Percentiles rank a stretch among this genome's conserved stretches.
Evolutionary conservation across 2,797 vertebrate species (phyloP).

Genomic region (Lagodon rhomboides): DNA sequence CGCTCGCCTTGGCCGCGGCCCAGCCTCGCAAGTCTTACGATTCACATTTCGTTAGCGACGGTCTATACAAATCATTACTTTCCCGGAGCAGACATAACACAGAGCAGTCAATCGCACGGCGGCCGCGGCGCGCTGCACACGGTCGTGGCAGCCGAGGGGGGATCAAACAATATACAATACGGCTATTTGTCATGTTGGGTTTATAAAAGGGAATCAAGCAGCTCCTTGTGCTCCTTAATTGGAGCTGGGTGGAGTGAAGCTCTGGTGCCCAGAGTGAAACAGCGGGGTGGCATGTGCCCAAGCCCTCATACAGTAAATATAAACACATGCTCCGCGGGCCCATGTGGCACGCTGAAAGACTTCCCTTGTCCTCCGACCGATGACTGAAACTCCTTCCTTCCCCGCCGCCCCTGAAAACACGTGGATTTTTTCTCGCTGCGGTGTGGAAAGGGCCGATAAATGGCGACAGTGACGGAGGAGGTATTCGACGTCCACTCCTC

Average conservation of each 20-base stretch:
- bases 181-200: conserved; percentile 75
- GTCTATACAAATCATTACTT: conserved; percentile 70
- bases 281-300: conserved; percentile 73
- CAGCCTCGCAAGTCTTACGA: conserved; percentile 49
- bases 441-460: conserved; percentile 49
- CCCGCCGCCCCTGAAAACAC: conserved; percentile 48
- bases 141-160: conserved; percentile 42
- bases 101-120: conserved; percentile 60
- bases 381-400: conserved; percentile 64
- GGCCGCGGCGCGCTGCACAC: conserved; percentile 42
- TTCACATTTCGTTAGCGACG: conserved; percentile 69
- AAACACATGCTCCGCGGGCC: conserved; percentile 79
- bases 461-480: conserved; percentile 42
- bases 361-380: conserved; percentile 76
- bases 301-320: conserved; percentile 83
- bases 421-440: conserved; percentile 42
- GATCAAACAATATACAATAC: conserved; percentile 71
- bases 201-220: conserved; percentile 80
- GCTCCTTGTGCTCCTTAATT: conserved; percentile 84
- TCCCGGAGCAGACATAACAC: conserved; percentile 75
- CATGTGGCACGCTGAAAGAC: conserved; percentile 71
- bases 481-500: conserved; percentile 5
- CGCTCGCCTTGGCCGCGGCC: conserved; percentile 48
- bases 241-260: conserved; percentile 76
- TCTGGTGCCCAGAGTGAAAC: conserved; percentile 70